Evolutionary conservation across 1,140 invertebrate genomes (phyloP).

Genomic region (Rhyacophila brunnea): DNA sequence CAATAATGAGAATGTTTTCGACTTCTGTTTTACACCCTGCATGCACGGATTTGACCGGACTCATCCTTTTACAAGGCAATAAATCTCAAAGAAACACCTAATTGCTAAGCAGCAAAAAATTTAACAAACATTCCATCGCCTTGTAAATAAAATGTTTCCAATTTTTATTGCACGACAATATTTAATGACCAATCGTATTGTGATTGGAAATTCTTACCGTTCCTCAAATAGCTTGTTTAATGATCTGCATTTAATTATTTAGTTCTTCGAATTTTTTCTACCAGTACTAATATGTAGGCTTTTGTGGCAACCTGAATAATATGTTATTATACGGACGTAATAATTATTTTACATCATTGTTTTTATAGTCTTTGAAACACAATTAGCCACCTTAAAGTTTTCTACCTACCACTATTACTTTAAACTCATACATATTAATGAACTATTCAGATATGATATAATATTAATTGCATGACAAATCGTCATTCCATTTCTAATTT

Average conservation of each 20-base stretch:
- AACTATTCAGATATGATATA: too few relatives aligned
- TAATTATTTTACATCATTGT: too few relatives aligned
- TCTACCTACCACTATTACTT: too few relatives aligned
- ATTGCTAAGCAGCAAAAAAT: conserved; percentile 27
- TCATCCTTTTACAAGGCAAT: conserved; percentile 28
- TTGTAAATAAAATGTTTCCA: conserved; percentile 32
- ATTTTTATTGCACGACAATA: conserved; percentile 22
- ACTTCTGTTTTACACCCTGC: not conserved
- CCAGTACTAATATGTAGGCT: too few relatives aligned
- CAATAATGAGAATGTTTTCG: not conserved
- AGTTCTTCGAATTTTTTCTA: too few relatives aligned
- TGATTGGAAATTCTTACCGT: conserved; percentile 11
- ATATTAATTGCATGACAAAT: too few relatives aligned
- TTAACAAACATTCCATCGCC: conserved; percentile 30
- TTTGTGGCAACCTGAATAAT: too few relatives aligned
- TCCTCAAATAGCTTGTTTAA: conserved; percentile 1
- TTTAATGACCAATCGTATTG: conserved; percentile 14
- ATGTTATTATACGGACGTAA: too few relatives aligned
- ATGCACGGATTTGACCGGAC: not conserved
- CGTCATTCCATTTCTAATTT: too few relatives aligned
- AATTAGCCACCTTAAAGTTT: too few relatives aligned
- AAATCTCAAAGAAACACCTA: conserved; percentile 28
- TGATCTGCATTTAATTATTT: not conserved
- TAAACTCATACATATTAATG: too few relatives aligned
- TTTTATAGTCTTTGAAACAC: too few relatives aligned